Evolutionary conservation across 1,140 invertebrate species (phyloP).

Genomic region (Drosophila nigromelanica): DNA sequence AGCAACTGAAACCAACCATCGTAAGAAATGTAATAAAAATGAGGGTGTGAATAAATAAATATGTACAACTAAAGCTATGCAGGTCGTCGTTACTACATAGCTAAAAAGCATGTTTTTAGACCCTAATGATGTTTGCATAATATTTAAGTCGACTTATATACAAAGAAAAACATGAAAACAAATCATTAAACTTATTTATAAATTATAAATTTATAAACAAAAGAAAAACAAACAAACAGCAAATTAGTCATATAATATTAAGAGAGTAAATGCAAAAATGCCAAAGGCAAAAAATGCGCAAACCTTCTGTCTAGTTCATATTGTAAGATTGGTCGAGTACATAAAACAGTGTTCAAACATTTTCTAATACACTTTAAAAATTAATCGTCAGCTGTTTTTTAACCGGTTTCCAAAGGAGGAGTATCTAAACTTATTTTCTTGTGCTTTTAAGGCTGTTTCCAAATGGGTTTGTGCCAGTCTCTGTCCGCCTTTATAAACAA

Average conservation of each 20-base stretch:
- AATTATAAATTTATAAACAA: constrained; percentile 17
- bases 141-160: constrained; percentile 71
- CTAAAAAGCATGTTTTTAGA: constrained; percentile 55
- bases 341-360: not conserved
- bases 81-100: constrained; percentile 63
- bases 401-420: too few relatives aligned
- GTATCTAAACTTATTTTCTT: too few relatives aligned
- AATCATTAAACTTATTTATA: constrained; percentile 75
- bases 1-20: constrained; percentile 60
- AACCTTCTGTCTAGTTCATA: not conserved
- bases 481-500: too few relatives aligned
- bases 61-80: constrained; percentile 33
- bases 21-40: constrained; percentile 29
- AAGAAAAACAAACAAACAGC: constrained; percentile 21
- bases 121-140: constrained; percentile 73
- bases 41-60: constrained; percentile 16
- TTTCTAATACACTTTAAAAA: too few relatives aligned
- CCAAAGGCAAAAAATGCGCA: not conserved
- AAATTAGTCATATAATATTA: constrained; percentile 64
- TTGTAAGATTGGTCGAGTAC: not conserved
- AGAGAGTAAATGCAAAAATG: constrained; percentile 12
- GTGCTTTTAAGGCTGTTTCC: too few relatives aligned
- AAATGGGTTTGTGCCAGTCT: too few relatives aligned
- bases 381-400: too few relatives aligned
- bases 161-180: constrained; percentile 31